A percentile compares a stretch with the other conserved stretches of the same genome.
phyloP scores from a whole-genome alignment of 2,888 invertebrate species.

The Netelia fuscicornis region DNA sequence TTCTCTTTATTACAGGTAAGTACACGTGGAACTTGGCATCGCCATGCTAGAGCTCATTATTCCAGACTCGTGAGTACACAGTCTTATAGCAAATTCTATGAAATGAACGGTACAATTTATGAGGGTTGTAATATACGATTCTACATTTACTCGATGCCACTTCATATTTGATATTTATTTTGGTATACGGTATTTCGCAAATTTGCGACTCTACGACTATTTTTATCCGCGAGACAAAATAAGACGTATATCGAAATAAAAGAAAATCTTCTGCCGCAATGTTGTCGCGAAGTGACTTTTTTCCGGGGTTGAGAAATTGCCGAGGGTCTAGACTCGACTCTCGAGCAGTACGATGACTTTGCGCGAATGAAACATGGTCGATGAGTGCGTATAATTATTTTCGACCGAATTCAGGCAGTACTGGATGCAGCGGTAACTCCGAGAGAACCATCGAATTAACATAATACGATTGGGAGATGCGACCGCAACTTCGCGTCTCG shows the following conservation, averaged over 20 bases:
- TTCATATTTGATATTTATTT: conserved; percentile 30
- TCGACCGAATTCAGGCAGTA: conserved; percentile 4
- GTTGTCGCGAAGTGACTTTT: neutral
- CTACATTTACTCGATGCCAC: conserved; percentile 4
- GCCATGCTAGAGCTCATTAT: neutral
- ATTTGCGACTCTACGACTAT: neutral
- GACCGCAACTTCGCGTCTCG: conserved; percentile 60
- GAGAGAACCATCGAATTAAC: conserved; percentile 35
- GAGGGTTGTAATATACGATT: neutral
- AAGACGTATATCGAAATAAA: neutral
- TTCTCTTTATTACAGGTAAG: conserved; percentile 70
- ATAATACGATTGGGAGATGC: conserved; percentile 75
- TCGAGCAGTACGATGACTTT: neutral
- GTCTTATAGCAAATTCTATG: conserved; percentile 1
- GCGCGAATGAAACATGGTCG: neutral
- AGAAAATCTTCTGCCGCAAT: neutral
- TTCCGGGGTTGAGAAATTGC: neutral
- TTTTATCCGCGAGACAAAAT: too few relatives aligned
- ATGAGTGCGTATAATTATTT: conserved; percentile 11
- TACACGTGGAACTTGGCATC: conserved; percentile 38
- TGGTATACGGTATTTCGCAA: neutral
- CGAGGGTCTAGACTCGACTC: neutral
- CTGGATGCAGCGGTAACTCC: conserved; percentile 10
- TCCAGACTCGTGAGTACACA: conserved; percentile 48
- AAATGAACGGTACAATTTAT: neutral